Evolutionary conservation across 2,888 invertebrate genomes (phyloP).

Genomic region (Eupithecia dodoneata): DNA sequence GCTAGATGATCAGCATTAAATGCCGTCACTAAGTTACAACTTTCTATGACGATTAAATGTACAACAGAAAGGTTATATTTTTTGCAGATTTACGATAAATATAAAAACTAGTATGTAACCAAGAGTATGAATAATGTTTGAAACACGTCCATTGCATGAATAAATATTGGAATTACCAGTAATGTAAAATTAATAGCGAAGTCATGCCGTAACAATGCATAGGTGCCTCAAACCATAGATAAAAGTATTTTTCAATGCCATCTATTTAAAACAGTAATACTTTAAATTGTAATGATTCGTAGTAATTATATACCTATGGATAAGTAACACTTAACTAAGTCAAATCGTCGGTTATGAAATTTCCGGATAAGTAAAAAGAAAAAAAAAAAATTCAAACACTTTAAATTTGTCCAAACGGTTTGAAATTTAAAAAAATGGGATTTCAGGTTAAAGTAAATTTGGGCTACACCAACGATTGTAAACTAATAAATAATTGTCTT

Average conservation of each 20-base stretch:
- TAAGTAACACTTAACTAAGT: slow-evolving; percentile 47
- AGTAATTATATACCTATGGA: slow-evolving; percentile 44
- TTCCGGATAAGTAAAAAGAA: background rate
- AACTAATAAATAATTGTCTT: slow-evolving; percentile 50
- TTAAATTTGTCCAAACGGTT: slow-evolving; percentile 2
- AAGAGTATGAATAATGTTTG: slow-evolving; percentile 61
- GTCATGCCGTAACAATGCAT: slow-evolving; percentile 65
- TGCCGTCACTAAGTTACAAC: slow-evolving; percentile 69
- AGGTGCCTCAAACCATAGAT: slow-evolving; percentile 77
- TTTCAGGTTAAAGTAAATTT: background rate
- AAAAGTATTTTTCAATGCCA: slow-evolving; percentile 74
- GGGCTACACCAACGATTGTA: slow-evolving; percentile 3
- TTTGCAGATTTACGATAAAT: slow-evolving; percentile 77
- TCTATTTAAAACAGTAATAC: slow-evolving; percentile 50
- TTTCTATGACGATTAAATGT: slow-evolving; percentile 63
- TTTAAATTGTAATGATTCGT: slow-evolving; percentile 53
- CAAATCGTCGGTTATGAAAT: slow-evolving; percentile 40
- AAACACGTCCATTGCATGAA: slow-evolving; percentile 75
- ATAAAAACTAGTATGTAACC: slow-evolving; percentile 62
- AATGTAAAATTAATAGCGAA: slow-evolving; percentile 59
- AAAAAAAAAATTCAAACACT: background rate
- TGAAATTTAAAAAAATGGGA: background rate
- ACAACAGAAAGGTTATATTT: slow-evolving; percentile 78
- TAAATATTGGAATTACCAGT: slow-evolving; percentile 61
- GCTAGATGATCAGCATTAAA: slow-evolving; percentile 72